Evolutionary conservation across 2,888 invertebrate genomes (phyloP).

Genomic region (Polyommatus iphigenia): DNA sequence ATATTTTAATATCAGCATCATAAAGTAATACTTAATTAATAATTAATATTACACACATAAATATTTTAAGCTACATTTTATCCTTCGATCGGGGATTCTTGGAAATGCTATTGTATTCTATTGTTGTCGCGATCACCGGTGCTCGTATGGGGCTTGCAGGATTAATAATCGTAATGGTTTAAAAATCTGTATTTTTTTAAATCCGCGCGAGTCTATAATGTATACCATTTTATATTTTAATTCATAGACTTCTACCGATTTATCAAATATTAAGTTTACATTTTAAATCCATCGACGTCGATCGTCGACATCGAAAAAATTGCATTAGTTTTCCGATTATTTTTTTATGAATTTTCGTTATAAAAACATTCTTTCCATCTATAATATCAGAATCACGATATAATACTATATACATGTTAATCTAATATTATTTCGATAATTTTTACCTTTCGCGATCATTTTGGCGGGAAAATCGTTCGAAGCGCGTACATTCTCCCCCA

Average conservation of each 20-base stretch:
- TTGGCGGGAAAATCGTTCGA: constrained; percentile 58
- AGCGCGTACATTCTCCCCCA: constrained; percentile 56
- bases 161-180: background rate
- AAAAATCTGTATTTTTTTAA: background rate
- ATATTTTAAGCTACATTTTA: too few species aligned
- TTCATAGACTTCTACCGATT: background rate
- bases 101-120: too few species aligned
- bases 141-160: too few species aligned
- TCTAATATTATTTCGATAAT: background rate
- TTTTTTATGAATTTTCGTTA: too few species aligned
- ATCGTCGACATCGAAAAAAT: too few species aligned
- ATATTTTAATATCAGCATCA: background rate
- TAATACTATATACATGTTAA: too few species aligned
- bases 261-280: background rate
- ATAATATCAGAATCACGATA: background rate
- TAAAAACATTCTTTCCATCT: background rate
- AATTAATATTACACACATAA: background rate
- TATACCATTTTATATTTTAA: background rate
- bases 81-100: too few species aligned
- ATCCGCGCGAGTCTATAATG: background rate
- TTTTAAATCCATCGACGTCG: background rate
- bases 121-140: too few species aligned
- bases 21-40: background rate
- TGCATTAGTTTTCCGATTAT: too few species aligned
- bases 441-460: constrained; percentile 66